Conservation (phyloP, 2,888 invertebrate genomes). For the Vandiemenella viatica region DNA sequence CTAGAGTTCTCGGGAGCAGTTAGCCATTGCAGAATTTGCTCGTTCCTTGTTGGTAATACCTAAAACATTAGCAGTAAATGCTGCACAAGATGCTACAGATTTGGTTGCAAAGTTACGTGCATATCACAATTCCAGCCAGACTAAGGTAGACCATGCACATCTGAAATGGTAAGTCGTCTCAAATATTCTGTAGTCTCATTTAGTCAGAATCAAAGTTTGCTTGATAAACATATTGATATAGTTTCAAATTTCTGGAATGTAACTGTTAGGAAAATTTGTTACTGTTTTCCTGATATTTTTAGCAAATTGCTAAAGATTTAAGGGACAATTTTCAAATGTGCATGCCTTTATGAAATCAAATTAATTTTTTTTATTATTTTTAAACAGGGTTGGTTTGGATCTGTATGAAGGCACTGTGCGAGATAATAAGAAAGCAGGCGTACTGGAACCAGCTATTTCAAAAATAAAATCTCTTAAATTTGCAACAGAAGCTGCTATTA, state of each 20-base stretch:
- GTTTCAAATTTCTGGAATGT: too few species aligned
- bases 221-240: too few species aligned
- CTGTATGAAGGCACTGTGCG: constrained; percentile 72
- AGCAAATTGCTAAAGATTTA: too few species aligned
- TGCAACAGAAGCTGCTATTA: constrained; percentile 99
- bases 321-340: too few species aligned
- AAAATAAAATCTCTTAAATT: constrained; percentile 97
- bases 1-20: constrained; percentile 88
- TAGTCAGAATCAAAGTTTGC: too few species aligned
- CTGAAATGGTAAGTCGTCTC: constrained; percentile 53
- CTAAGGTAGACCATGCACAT: constrained; percentile 53
- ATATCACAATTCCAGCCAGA: constrained; percentile 96
- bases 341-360: too few species aligned
- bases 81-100: constrained; percentile 93
- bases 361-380: too few species aligned
- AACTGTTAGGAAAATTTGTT: too few species aligned
- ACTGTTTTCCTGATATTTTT: too few species aligned
- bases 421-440: constrained; percentile 90
- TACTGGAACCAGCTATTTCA: constrained; percentile 92
- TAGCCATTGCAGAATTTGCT: constrained; percentile 70
- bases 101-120: constrained; percentile 93
- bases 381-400: constrained; percentile 80
- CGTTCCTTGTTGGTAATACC: constrained; percentile 86
- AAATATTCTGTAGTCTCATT: too few species aligned
- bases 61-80: constrained; percentile 93